Evolutionary conservation across 1,140 invertebrate genomes (phyloP), one percentile per base, ranked within the genome.

Genomic region (Hylaeus anthracinus): DNA sequence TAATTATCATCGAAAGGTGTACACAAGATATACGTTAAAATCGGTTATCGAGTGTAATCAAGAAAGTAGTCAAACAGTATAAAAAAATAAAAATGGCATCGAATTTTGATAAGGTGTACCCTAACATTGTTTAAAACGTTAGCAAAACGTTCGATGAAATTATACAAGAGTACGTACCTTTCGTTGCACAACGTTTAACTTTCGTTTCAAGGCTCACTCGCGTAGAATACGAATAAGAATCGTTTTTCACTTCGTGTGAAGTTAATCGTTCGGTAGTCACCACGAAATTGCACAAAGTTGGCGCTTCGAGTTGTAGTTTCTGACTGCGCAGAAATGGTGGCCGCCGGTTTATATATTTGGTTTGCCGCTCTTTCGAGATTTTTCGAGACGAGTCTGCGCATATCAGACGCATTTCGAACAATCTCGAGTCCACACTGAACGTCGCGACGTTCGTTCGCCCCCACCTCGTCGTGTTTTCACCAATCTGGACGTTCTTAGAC

Each of bases 291-390:
- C 0, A 9, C 48, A 51, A 72, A 72, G n/a, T 45, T 45, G 2
- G 43, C 58, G n/a, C 48, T 66, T 66, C 37, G 14, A 72, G 45
- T 71, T 79, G 8, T 37, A 55, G n/a, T 65, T 63, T 48, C 37
- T 81, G 86, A 83, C 85, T 87, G 81, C 85, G 81, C 45, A 82
- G 45, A n/a, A 37, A 0, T 12, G 5, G 1, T 3, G 1, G 2
- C 6, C 58, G 15, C 39, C 10, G n/a, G 3, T 70, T 79, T 87
- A 86, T 87, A 87, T 87, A 87, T 83, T 83, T 70, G 63, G 37
- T 79, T 60, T 77, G 43, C 63, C 64, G 85, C 63, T 55, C 69
- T 86, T 86, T 81, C 84, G 73, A 86, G 85, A 87, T 6, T 15
- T 48, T 87, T 86, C 81, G 45, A 75, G n/a, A 2, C 1, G 37